Evolutionary conservation across 2,113 vertebrate species (phyloP).

Genomic region (Zootoca vivipara): DNA sequence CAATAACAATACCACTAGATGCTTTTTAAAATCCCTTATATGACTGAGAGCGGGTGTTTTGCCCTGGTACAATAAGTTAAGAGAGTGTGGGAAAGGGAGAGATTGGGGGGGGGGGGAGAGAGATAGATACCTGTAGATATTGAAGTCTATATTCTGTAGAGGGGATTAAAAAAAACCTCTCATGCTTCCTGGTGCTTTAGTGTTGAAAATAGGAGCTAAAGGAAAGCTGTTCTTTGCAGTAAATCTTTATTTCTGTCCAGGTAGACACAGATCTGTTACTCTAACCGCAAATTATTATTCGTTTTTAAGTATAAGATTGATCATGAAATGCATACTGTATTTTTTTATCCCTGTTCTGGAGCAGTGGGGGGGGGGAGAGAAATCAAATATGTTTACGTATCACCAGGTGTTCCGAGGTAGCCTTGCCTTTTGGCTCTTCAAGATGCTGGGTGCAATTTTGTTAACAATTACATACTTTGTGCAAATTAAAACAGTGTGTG

Average conservation of each 20-base stretch:
- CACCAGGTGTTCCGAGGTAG: background rate
- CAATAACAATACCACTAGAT: background rate
- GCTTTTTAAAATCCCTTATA: background rate
- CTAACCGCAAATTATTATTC: background rate
- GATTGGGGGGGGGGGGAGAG: too few relatives aligned
- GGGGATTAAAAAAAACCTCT: too few relatives aligned
- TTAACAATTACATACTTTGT: constrained; percentile 27
- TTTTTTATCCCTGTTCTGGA: background rate
- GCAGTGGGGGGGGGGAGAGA: background rate
- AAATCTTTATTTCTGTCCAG: background rate
- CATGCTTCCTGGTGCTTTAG: background rate
- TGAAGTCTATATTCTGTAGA: too few relatives aligned
- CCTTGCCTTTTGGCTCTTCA: background rate
- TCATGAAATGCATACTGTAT: background rate
- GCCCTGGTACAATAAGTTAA: background rate
- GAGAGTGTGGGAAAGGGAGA: too few relatives aligned
- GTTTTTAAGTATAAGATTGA: constrained; percentile 6
- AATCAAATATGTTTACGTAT: constrained; percentile 8
- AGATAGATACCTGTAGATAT: too few relatives aligned
- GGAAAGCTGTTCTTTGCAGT: background rate
- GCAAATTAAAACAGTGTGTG: background rate
- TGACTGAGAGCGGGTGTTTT: background rate
- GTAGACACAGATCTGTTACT: background rate
- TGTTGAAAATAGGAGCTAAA: background rate
- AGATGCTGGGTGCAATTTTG: constrained; percentile 23